These are phyloP conservation scores for Caenorhabditis brenneri DNA, from an alignment of 1,140 invertebrate species.

Conservation along the genomic window DNA sequence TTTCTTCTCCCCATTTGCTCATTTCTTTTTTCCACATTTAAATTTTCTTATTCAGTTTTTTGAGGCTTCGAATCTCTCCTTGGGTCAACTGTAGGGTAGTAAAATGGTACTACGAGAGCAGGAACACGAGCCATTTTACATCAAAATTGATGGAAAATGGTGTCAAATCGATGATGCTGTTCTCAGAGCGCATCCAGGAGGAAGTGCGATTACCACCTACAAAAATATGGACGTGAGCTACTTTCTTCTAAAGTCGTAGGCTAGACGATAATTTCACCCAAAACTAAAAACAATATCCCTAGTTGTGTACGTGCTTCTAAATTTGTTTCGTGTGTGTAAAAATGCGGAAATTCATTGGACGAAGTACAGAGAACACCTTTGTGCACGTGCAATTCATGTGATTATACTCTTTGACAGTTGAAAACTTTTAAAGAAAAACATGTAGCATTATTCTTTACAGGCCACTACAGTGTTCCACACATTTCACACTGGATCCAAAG, in stretches of 20 bases:
- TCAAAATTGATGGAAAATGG: slow-evolving; percentile 69
- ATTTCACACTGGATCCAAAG: slow-evolving; percentile 67
- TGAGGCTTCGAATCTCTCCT: not conserved
- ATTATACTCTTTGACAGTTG: not conserved
- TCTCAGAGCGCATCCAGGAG: slow-evolving; percentile 64
- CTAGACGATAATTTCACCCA: not conserved
- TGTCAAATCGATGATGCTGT: slow-evolving; percentile 63
- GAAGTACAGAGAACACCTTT: not conserved
- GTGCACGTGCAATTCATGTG: not conserved
- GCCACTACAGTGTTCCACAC: slow-evolving; percentile 70
- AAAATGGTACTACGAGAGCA: slow-evolving; percentile 61
- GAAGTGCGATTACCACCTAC: slow-evolving; percentile 67
- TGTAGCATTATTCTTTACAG: slow-evolving; percentile 26
- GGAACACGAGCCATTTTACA: slow-evolving; percentile 60
- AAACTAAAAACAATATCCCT: not conserved
- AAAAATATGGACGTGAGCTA: slow-evolving; percentile 61
- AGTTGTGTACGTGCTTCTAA: slow-evolving; percentile 2
- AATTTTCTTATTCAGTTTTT: not conserved
- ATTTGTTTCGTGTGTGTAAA: not conserved
- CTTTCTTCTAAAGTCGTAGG: not conserved
- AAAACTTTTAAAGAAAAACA: not conserved
- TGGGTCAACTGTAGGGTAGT: not conserved
- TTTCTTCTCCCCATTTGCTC: not conserved
- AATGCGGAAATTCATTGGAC: not conserved
- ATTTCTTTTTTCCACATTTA: not conserved